Base-by-base conservation (phyloP, 1,140 invertebrate genomes). In the Brachionus paranguensis region DNA sequence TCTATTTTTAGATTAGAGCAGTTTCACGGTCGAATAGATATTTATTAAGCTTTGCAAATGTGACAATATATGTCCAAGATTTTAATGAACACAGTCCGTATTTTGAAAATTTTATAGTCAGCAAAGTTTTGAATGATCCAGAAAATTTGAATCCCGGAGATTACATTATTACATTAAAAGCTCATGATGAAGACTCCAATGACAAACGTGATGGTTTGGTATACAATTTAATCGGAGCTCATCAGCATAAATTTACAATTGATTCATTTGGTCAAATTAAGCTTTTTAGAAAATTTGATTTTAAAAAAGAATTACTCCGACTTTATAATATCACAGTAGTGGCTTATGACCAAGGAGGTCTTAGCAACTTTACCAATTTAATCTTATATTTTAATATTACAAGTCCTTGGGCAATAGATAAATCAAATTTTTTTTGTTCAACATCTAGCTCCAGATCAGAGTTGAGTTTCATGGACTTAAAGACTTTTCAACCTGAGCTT, bases 191-290 rank as follows among this genome's bases (percentile, higher is more conserved):
- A 14, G 78, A 81, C 43, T 53, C 20, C 8, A 43, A 17, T 20
- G 78, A 64, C 17, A 53, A 33, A 55, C 50, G 27, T 24, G 12
- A 76, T 37, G 72, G 72, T 12, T 76, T 81, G 14, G 17, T 37
- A 3, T 81, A 81, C 37, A 29, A 43, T 64, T 37, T 81, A 43
- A 43, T 45, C 8, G 78, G 64, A 24, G 50, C 78, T 24, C 53
- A 81, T 81, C 29, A 81, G 33, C 14, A 68, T 27, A 60, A 64
- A 27, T 81, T 68, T 27, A 81, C n/a, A 81, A 81, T 81, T 41
- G 78, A 81, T 81, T 60, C 53, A 64, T n/a, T 14, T 27, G 78
- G 78, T 45, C 37, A 68, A 64, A 64, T 60, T 7, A 29, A 10
- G 12, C 20, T 81, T n/a, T 64, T 81, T 24, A 37, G 20, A 43